A percentile compares a stretch with the other conserved stretches of the same genome.
These are phyloP conservation scores for Acanthurus lineatus DNA, from an alignment of 2,797 vertebrate genomes.

Conservation along the genomic window DNA sequence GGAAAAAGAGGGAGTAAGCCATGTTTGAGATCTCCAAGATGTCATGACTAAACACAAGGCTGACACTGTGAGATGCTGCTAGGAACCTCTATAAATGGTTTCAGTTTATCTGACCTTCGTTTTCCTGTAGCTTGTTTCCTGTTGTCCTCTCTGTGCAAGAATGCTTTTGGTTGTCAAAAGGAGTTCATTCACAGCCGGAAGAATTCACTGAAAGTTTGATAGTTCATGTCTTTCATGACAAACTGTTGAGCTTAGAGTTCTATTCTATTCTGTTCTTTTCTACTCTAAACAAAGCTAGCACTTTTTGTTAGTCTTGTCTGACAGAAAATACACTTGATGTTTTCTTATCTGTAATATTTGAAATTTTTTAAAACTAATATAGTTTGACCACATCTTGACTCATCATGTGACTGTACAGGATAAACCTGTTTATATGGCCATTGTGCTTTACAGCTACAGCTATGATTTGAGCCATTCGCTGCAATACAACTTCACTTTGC, in stretches of 20 bases:
- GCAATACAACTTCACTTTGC: slow-evolving; percentile 95
- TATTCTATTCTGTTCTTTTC: no score
- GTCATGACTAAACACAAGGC: not conserved
- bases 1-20: no score
- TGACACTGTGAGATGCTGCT: not conserved
- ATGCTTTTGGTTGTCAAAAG: not conserved
- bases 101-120: not conserved
- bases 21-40: not conserved
- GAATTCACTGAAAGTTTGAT: not conserved
- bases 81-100: not conserved
- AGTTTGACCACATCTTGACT: not conserved
- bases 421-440: slow-evolving; percentile 15
- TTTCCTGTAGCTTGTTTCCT: not conserved
- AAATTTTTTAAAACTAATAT: not conserved
- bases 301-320: not conserved
- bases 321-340: not conserved
- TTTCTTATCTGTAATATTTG: not conserved
- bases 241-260: not conserved
- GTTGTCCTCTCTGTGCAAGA: not conserved
- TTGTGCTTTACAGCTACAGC: slow-evolving; percentile 90
- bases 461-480: slow-evolving; percentile 98
- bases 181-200: not conserved
- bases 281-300: no score
- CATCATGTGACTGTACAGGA: not conserved
- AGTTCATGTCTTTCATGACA: not conserved